These are phyloP conservation scores for Battus philenor DNA, from an alignment of 1,140 invertebrate species.

Conservation along the genomic window DNA sequence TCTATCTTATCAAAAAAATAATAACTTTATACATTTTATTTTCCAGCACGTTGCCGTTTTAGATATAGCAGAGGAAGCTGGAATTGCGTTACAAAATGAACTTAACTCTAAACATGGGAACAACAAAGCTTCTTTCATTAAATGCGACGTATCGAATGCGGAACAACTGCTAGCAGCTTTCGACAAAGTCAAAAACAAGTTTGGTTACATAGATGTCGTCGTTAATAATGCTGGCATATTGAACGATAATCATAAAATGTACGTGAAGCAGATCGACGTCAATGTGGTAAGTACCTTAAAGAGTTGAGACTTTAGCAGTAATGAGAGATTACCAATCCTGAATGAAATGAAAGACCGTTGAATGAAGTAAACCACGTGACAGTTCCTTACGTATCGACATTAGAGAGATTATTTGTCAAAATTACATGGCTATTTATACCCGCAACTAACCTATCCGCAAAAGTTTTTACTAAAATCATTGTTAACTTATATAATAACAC, in stretches of 20 bases:
- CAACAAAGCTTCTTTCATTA: constrained; percentile 36
- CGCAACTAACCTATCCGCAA: no score
- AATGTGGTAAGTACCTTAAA: constrained; percentile 37
- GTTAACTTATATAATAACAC: no score
- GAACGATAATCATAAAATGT: constrained; percentile 31
- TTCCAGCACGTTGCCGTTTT: constrained; percentile 32
- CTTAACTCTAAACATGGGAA: constrained; percentile 26
- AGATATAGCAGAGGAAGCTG: constrained; percentile 26
- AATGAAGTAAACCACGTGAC: no score
- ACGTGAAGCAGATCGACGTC: constrained; percentile 32
- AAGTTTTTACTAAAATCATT: no score
- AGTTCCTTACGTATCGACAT: no score
- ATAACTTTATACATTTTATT: no score
- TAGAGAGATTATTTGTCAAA: no score
- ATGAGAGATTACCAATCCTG: no score
- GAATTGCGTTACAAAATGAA: constrained; percentile 22
- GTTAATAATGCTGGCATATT: constrained; percentile 76
- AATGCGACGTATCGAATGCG: constrained; percentile 80
- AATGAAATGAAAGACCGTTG: no score
- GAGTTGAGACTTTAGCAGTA: no score
- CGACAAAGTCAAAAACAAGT: constrained; percentile 54
- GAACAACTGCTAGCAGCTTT: constrained; percentile 78
- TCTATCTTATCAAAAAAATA: no score
- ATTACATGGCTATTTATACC: no score
- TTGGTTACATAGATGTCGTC: constrained; percentile 24